Percentiles rank a stretch among this genome's conserved stretches.
Evolutionary conservation across 2,888 invertebrate species (phyloP).

Genomic region (Drosophila birchii): DNA sequence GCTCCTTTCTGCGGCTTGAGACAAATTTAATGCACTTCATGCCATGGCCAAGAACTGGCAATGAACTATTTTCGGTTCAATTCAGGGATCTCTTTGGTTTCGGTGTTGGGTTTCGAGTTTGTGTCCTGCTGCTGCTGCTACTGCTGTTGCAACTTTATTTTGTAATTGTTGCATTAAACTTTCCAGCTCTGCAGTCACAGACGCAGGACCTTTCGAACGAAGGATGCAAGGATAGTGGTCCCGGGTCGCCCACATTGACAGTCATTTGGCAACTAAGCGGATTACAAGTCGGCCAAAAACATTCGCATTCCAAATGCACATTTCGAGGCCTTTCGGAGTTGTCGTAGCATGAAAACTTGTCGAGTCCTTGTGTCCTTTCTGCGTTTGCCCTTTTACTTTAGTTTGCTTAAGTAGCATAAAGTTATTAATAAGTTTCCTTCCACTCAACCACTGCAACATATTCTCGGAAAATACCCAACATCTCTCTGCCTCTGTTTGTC

Average conservation of each 20-base stretch:
- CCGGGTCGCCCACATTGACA: constrained; percentile 21
- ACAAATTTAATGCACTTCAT: constrained; percentile 49
- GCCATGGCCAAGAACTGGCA: constrained; percentile 34
- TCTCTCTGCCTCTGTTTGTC: constrained; percentile 37
- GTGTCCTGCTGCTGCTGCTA: constrained; percentile 7
- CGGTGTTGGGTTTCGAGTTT: background rate
- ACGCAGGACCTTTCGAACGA: constrained; percentile 2
- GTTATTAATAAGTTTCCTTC: constrained; percentile 74
- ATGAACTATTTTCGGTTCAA: constrained; percentile 51
- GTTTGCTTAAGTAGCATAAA: constrained; percentile 68
- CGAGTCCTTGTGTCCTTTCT: constrained; percentile 30
- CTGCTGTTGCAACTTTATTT: constrained; percentile 44
- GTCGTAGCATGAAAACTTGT: constrained; percentile 49
- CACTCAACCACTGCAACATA: constrained; percentile 42
- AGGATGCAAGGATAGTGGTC: constrained; percentile 1
- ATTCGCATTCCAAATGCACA: constrained; percentile 54
- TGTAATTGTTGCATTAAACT: constrained; percentile 60
- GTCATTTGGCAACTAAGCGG: constrained; percentile 60
- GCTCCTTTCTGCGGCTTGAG: constrained; percentile 39
- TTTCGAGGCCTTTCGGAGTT: constrained; percentile 41
- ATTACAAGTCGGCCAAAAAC: constrained; percentile 55
- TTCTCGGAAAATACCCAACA: constrained; percentile 12
- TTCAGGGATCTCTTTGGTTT: constrained; percentile 23
- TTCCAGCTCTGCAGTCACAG: constrained; percentile 17
- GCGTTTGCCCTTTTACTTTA: constrained; percentile 38